These are phyloP conservation scores for Odontothrips loti DNA, from an alignment of 2,888 invertebrate species.

Conservation along the genomic window DNA sequence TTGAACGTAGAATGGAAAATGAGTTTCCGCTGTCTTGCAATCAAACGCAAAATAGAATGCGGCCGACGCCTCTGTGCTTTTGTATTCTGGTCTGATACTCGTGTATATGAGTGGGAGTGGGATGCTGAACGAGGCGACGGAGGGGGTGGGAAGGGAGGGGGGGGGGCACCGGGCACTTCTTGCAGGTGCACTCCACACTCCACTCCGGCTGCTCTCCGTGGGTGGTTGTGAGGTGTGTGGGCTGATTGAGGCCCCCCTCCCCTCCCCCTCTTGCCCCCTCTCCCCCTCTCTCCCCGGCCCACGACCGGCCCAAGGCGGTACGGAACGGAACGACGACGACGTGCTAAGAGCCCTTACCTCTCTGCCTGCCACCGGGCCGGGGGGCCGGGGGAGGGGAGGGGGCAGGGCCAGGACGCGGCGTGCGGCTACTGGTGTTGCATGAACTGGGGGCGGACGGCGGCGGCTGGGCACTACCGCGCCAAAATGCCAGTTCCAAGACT, in stretches of 20 bases:
- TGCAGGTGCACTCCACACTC: too few species aligned
- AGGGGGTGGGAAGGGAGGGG: not conserved
- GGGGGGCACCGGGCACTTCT: not conserved
- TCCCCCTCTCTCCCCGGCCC: not conserved
- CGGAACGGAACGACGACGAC: not conserved
- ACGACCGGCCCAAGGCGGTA: not conserved
- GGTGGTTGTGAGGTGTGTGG: slow-evolving; percentile 15
- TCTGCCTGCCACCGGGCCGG: not conserved
- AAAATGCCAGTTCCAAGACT: not conserved
- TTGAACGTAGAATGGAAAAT: too few species aligned
- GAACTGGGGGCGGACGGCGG: not conserved
- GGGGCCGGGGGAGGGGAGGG: not conserved
- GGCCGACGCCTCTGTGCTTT: not conserved
- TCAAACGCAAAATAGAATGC: not conserved
- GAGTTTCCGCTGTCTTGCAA: too few species aligned
- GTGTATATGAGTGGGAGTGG: not conserved
- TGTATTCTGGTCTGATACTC: not conserved
- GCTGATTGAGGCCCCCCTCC: not conserved
- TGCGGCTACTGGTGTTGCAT: not conserved
- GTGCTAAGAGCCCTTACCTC: slow-evolving; percentile 14
- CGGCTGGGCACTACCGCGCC: not conserved
- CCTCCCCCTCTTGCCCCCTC: too few species aligned
- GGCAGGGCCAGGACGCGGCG: not conserved
- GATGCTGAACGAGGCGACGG: not conserved
- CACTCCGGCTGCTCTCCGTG: not conserved